Conservation (phyloP, 1,140 invertebrate genomes). For the Platorchestia sp. region DNA sequence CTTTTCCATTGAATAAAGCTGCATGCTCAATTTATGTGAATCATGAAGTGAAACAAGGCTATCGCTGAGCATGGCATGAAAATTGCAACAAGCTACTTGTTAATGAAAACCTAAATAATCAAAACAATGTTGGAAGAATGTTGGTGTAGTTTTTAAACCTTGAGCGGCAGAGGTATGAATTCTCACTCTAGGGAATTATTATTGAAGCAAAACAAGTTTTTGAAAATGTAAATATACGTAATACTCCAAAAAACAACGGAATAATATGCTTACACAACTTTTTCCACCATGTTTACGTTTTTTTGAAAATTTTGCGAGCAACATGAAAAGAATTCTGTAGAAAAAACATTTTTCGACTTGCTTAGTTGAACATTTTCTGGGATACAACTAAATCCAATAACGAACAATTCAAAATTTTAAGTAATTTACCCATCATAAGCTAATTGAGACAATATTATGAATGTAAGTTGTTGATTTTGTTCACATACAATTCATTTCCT, state of each 20-base stretch:
- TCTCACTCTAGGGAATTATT: not conserved
- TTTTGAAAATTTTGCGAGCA: not conserved
- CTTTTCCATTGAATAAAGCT: not conserved
- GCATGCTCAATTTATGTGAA: not conserved
- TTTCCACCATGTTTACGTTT: not conserved
- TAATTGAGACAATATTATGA: not conserved
- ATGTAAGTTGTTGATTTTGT: not conserved
- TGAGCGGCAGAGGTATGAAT: not conserved
- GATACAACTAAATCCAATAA: not conserved
- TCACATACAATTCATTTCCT: not conserved
- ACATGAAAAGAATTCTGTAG: not conserved
- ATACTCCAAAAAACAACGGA: not conserved
- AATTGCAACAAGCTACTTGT: not conserved
- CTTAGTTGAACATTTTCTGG: not conserved
- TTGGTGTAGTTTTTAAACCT: not conserved
- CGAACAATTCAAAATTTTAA: not conserved
- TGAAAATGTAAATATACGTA: not conserved
- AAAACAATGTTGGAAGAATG: not conserved
- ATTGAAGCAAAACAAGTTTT: not conserved
- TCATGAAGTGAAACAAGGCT: not conserved
- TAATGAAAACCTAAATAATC: not conserved
- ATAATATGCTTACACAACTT: not conserved
- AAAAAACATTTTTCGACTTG: not conserved
- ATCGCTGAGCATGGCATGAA: not conserved
- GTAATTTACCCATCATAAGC: not conserved